phyloP scores from a whole-genome alignment of 2,113 vertebrate species.

The Mohoua ochrocephala region DNA sequence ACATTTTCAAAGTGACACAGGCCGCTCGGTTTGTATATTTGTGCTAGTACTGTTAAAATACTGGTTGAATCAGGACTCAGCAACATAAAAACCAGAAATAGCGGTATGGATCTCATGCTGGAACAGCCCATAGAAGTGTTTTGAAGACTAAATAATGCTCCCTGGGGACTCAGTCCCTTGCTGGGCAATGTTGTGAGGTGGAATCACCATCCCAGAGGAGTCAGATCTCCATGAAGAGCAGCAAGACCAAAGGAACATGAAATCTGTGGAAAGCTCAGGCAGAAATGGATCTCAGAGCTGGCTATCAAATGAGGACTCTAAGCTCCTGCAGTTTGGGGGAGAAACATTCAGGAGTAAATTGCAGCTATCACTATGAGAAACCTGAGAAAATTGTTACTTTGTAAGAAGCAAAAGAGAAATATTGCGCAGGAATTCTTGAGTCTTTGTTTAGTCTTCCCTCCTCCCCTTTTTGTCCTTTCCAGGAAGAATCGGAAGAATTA shows the following conservation, averaged over 20 bases:
- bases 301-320: neutral
- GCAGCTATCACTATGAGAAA: neutral
- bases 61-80: neutral
- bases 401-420: neutral
- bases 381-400: neutral
- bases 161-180: neutral
- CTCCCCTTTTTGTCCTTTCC: too few relatives aligned
- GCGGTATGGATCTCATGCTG: neutral
- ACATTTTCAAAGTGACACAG: neutral
- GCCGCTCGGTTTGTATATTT: neutral
- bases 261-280: neutral
- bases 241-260: neutral
- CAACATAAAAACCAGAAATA: neutral
- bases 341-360: neutral
- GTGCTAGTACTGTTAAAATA: neutral
- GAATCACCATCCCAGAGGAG: neutral
- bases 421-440: neutral
- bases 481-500: neutral
- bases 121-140: neutral
- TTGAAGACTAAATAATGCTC: neutral
- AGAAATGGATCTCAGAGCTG: neutral
- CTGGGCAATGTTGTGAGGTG: fast-evolving
- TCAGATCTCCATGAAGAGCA: neutral
- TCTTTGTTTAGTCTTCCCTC: neutral
- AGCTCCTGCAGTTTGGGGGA: neutral